phyloP scores from a whole-genome alignment of 2,888 invertebrate species.

The Orgyia antiqua region DNA sequence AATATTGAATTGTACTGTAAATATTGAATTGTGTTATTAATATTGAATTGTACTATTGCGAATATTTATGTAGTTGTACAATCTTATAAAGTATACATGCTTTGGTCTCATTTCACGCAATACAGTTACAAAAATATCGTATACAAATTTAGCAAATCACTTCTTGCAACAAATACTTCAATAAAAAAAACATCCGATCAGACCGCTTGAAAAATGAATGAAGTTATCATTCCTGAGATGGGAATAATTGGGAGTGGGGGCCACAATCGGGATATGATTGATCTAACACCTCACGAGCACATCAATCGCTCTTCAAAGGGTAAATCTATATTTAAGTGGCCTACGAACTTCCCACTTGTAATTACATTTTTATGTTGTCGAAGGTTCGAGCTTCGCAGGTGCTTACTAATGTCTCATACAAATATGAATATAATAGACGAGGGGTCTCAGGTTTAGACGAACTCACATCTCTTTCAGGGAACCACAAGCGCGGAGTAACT shows the following conservation, averaged over 20 bases:
- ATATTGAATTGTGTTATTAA: too few relatives aligned
- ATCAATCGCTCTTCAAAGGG: slow-evolving; percentile 67
- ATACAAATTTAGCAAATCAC: slow-evolving; percentile 26
- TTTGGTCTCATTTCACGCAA: too few relatives aligned
- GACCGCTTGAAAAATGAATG: slow-evolving; percentile 59
- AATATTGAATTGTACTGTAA: too few relatives aligned
- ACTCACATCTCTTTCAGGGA: slow-evolving; percentile 37
- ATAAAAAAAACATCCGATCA: slow-evolving; percentile 21
- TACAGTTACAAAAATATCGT: too few relatives aligned
- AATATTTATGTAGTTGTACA: too few relatives aligned
- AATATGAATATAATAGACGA: slow-evolving; percentile 65
- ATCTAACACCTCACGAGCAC: slow-evolving; percentile 64
- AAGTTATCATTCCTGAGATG: slow-evolving; percentile 56
- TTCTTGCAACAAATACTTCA: slow-evolving; percentile 24
- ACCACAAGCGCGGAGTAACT: slow-evolving; percentile 9
- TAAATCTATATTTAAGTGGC: slow-evolving; percentile 75
- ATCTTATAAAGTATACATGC: too few relatives aligned
- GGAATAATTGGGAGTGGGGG: slow-evolving; percentile 61
- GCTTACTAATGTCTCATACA: slow-evolving; percentile 64
- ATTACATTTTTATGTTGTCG: slow-evolving; percentile 72
- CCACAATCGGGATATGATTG: slow-evolving; percentile 70
- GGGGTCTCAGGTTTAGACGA: slow-evolving; percentile 22
- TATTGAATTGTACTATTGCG: too few relatives aligned
- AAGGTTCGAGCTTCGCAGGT: slow-evolving; percentile 30
- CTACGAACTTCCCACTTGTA: slow-evolving; percentile 57